Evolutionary conservation across 2,113 vertebrate genomes (phyloP), one percentile per base, ranked within the genome.

Genomic region (Nesogale talazaci): DNA sequence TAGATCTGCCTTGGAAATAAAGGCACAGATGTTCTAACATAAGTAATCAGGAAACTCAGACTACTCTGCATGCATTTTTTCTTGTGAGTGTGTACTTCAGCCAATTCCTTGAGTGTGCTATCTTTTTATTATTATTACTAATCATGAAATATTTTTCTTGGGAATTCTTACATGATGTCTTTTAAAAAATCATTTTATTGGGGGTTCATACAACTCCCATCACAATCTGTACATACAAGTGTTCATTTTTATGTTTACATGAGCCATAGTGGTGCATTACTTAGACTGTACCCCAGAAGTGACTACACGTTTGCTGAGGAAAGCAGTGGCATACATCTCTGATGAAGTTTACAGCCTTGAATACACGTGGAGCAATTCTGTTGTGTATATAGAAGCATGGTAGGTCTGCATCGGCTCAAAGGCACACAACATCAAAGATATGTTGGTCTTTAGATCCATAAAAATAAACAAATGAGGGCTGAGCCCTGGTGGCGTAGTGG

Each of bases 1-100:
- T 1, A 90, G 16, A 70, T 0, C 14, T 1, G 2, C 7, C 36
- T 63, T 90, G 3, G 9, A 75, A 76, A n/a, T 3, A 81, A 88
- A 72, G 57, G 57, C 69, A 0, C 11, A 90, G n/a, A 10, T 29
- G 0, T 3, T n/a, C 14, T 56, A 0, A 23, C 2, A 31, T 42
- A 10, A 27, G 27, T 1, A 65, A 56, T 31, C 0, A 4, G 76
- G 0, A 0, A 42, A 0, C 4, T 87, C 40, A 52, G 20, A 27
- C 0, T 10, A 22, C 40, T 29, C 0, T 38, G 0, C 7, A 59
- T 22, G 2, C 6, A 63, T 42, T 67, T 1, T 3, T 2, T n/a
- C n/a, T n/a, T n/a, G n/a, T n/a, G n/a, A n/a, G n/a, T n/a, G n/a
- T n/a, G n/a, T n/a, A n/a, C n/a, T n/a, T n/a, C n/a, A n/a, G n/a